A percentile compares a stretch with the other conserved stretches of the same genome.
phyloP scores from a whole-genome alignment of 1,140 invertebrate genomes.

The Thereuonema tuberculata region DNA sequence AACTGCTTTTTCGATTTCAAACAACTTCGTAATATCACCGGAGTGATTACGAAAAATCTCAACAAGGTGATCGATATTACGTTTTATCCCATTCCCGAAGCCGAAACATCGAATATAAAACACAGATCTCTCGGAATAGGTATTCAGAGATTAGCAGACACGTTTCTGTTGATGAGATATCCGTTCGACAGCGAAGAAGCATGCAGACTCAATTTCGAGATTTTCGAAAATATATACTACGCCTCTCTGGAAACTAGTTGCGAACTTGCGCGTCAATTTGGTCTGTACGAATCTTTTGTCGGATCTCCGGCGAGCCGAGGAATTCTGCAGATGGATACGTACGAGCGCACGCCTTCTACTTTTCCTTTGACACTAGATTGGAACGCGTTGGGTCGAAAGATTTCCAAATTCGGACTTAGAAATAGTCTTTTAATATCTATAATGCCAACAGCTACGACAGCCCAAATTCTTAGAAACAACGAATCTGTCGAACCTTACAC shows the following conservation, averaged over 20 bases:
- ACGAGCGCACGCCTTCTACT: neutral
- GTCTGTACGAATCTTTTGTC: neutral
- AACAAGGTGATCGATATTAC: conserved; percentile 98
- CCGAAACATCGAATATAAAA: neutral
- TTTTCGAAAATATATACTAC: conserved; percentile 8
- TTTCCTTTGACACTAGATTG: neutral
- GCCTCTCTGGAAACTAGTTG: neutral
- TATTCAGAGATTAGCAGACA: neutral
- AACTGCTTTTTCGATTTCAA: conserved; percentile 91
- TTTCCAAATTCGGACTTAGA: neutral
- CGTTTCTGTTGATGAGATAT: neutral
- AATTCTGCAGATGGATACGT: neutral
- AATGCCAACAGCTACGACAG: conserved; percentile 1
- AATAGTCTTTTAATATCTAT: conserved; percentile 5
- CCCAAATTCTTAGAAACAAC: conserved; percentile 1
- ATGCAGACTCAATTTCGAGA: neutral
- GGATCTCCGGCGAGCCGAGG: neutral
- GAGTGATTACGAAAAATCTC: conserved; percentile 79
- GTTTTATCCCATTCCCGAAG: conserved; percentile 86
- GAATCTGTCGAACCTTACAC: neutral
- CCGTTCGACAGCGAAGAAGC: conserved; percentile 5
- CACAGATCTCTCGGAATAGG: conserved; percentile 4
- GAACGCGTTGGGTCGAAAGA: neutral
- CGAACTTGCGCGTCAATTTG: neutral
- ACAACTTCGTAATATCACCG: conserved; percentile 74